Base-by-base conservation (phyloP, 92 coral and sea anemone species). In the Siderastrea siderea region DNA sequence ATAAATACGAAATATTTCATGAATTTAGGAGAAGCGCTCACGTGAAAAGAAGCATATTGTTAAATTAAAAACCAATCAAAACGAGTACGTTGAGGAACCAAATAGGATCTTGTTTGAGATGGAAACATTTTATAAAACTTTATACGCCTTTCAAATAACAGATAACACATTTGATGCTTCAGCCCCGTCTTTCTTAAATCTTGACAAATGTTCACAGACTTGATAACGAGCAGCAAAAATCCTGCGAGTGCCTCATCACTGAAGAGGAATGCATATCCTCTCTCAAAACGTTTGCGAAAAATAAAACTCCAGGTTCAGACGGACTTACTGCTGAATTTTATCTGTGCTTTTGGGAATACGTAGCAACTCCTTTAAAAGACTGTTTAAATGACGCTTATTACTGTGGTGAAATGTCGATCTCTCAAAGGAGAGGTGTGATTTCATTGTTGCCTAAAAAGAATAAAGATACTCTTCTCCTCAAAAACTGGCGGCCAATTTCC, bases 401-500 rank as follows among this genome's bases (percentile, higher is more conserved):
- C 1, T 45, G n/a, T 16, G 87, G 70, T 7, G 79, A 83, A 60
- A 76, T 83, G 68, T 83, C 87, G 47, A 71, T 59, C 60, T 71
- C 87, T 3, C 87, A 83, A 58, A 83, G 48, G 45, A 67, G 75
- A 72, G 87, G 61, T 1, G 53, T 83, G 64, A 68, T 82, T n/a
- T 54, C 71, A 4, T 45, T 71, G 50, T 9, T 71, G 53, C 52
- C 86, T 3, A 82, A 83, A 49, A 82, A 82, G 43, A 70, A 80
- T 7, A 59, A 63, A 47, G 60, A 15, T 54, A 54, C n/a, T 8
- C 60, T 52, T 8, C 64, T 75, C 47, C 62, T 75, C 1, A 12
- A 51, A 53, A 75, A 11, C 4, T 62, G 80, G 63, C 65, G 80
- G 52, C 47, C 80, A 38, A 44, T 53, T 50, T 3, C 60, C 14